These are phyloP conservation scores for Anaspis maculata DNA, from an alignment of 2,888 invertebrate genomes.

Conservation along the genomic window DNA sequence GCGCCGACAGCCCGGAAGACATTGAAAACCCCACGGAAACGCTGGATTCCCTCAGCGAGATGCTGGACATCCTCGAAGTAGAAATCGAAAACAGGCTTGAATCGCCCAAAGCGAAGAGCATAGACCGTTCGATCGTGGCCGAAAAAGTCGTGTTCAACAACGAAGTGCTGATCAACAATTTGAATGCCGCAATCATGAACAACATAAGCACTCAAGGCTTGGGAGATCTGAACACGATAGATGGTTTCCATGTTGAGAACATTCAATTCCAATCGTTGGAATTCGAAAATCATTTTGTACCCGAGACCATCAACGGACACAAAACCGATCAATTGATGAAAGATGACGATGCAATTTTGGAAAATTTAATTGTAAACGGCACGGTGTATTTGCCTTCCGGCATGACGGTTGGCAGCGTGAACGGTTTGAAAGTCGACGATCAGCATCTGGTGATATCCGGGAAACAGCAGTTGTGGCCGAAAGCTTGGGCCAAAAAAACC, in stretches of 20 bases:
- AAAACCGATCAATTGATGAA: slow-evolving; percentile 24
- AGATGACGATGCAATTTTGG: slow-evolving; percentile 20
- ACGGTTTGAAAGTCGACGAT: slow-evolving; percentile 28
- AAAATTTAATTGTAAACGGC: slow-evolving; percentile 30
- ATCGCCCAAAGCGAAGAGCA: slow-evolving; percentile 7
- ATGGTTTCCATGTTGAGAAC: slow-evolving; percentile 23
- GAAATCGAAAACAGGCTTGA: slow-evolving; percentile 9
- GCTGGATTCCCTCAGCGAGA: slow-evolving; percentile 3
- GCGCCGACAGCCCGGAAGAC: slow-evolving; percentile 9
- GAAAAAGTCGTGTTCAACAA: slow-evolving; percentile 26
- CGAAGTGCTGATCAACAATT: slow-evolving; percentile 22
- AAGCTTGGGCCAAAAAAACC: no score
- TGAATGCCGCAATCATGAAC: slow-evolving; percentile 21
- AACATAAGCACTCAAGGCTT: slow-evolving; percentile 26
- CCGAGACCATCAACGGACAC: slow-evolving; percentile 30
- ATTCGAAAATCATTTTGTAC: slow-evolving; percentile 24
- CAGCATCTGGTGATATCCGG: slow-evolving; percentile 28
- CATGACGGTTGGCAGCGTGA: slow-evolving; percentile 26
- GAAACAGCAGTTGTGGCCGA: no score
- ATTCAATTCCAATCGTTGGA: slow-evolving; percentile 20
- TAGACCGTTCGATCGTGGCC: slow-evolving; percentile 20
- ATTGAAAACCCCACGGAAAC: slow-evolving; percentile 2
- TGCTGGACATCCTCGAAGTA: slow-evolving; percentile 4
- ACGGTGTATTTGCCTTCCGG: slow-evolving; percentile 26
- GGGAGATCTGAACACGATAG: slow-evolving; percentile 25